A percentile compares a stretch with the other conserved stretches of the same genome.
Conservation (phyloP, 2,797 vertebrate species). For the Gastrophryne carolinensis region DNA sequence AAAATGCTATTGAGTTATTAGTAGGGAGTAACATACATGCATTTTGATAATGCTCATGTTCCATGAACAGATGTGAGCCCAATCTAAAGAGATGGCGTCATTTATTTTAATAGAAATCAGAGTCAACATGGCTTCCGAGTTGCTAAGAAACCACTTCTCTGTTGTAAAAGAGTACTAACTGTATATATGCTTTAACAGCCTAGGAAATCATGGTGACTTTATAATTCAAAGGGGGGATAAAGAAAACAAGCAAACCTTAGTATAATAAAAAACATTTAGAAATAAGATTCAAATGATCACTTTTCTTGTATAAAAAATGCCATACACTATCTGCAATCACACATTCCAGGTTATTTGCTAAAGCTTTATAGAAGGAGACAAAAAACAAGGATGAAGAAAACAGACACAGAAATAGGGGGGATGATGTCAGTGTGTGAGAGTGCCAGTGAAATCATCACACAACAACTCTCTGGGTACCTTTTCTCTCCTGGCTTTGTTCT, state of each 20-base stretch:
- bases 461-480: slow-evolving; percentile 79
- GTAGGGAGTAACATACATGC: no score
- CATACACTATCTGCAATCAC: slow-evolving; percentile 6
- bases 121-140: slow-evolving; percentile 31
- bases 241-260: background rate
- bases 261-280: background rate
- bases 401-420: background rate
- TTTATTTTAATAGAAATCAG: slow-evolving; percentile 15
- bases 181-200: background rate
- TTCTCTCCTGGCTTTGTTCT: slow-evolving; percentile 88
- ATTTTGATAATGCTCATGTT: background rate
- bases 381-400: background rate
- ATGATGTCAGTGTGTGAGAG: slow-evolving; percentile 21
- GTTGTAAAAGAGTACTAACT: slow-evolving; percentile 16
- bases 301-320: background rate
- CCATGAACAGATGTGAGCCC: background rate
- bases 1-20: no score
- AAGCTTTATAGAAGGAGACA: slow-evolving; percentile 5
- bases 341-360: slow-evolving; percentile 21
- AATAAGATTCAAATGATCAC: background rate
- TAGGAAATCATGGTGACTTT: background rate
- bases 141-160: slow-evolving; percentile 43
- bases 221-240: no score
- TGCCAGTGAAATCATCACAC: slow-evolving; percentile 74
- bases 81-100: background rate